Conservation (phyloP, 1,140 invertebrate genomes). For the Araneus ventricosus region DNA sequence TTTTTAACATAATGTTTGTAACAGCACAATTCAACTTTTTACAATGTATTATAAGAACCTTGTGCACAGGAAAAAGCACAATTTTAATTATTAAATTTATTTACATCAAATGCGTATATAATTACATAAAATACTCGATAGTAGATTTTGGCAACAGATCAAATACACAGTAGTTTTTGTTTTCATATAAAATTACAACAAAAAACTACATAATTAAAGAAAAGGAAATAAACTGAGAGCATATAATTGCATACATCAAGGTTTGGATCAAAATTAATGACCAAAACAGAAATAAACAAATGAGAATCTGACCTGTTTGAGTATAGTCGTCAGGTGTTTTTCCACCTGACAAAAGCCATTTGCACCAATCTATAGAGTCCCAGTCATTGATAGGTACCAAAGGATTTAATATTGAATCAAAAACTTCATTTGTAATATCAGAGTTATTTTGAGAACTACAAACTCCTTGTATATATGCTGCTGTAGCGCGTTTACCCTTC, state of each 20-base stretch:
- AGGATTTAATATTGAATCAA: slow-evolving; percentile 91
- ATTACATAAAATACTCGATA: too few relatives aligned
- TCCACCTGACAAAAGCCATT: slow-evolving; percentile 95
- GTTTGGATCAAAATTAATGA: neutral
- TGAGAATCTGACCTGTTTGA: slow-evolving; percentile 86
- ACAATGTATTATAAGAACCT: too few relatives aligned
- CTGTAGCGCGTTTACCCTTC: slow-evolving; percentile 79
- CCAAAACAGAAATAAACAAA: neutral
- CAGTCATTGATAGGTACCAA: slow-evolving; percentile 91
- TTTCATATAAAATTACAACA: too few relatives aligned
- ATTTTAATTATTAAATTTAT: too few relatives aligned
- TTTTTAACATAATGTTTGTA: too few relatives aligned
- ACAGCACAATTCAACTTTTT: too few relatives aligned
- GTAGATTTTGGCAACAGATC: too few relatives aligned
- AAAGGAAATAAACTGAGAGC: neutral
- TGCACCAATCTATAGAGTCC: slow-evolving; percentile 95
- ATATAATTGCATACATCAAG: neutral
- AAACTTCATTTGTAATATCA: slow-evolving; percentile 87
- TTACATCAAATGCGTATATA: too few relatives aligned
- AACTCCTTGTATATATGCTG: slow-evolving; percentile 83
- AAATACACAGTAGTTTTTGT: too few relatives aligned
- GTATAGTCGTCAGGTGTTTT: slow-evolving; percentile 94
- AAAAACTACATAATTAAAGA: neutral
- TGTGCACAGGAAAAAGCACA: too few relatives aligned
- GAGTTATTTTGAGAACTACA: slow-evolving; percentile 83